Evolutionary conservation across 2,888 invertebrate species (phyloP), one percentile per base, ranked within the genome.

Genomic region (Protodeltote pygarga): DNA sequence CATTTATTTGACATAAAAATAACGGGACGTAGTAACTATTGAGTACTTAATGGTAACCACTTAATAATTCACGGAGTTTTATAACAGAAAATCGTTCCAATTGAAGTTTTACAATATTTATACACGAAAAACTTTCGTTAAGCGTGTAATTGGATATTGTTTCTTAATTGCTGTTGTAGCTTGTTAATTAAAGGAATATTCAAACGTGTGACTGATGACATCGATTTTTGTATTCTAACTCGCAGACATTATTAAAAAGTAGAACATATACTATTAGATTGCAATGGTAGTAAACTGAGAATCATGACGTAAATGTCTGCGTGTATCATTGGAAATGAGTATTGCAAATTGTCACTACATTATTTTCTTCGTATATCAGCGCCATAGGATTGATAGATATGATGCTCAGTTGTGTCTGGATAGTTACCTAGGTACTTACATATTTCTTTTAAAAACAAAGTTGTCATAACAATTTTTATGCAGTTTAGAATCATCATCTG

Each of bases 311-410:
- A 28, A 41, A 29, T 25, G 11, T 14, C 23, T 17, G 5, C 9
- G 37, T 14, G 4, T 32, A 15, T 40, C 23, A 25, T 37, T 29
- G 28, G 39, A 50, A 49, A 58, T 58, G 40, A 33, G 29, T 37
- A 35, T 38, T 51, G 38, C 42, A 47, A 47, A 53, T 53, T 39
- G 24, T 41, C 35, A 10, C 13, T 11, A 28, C 39, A 37, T 48
- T 33, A 48, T 24, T 28, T 42, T 28, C 24, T 10, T 6, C 6
- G 38, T 51, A 40, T n/a, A 60, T 44, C 41, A 40, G 27, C 24
- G 23, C 3, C 24, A 40, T 4, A 5, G 6, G 19, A 6, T 38
- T 35, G 53, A 19, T 50, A 17, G 11, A 11, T 40, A 10, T 23
- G 50, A 59, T 50, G 59, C 27, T 33, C 25, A 32, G 19, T 19